phyloP scores from a whole-genome alignment of 1,140 invertebrate species.

The Papilio polytes region DNA sequence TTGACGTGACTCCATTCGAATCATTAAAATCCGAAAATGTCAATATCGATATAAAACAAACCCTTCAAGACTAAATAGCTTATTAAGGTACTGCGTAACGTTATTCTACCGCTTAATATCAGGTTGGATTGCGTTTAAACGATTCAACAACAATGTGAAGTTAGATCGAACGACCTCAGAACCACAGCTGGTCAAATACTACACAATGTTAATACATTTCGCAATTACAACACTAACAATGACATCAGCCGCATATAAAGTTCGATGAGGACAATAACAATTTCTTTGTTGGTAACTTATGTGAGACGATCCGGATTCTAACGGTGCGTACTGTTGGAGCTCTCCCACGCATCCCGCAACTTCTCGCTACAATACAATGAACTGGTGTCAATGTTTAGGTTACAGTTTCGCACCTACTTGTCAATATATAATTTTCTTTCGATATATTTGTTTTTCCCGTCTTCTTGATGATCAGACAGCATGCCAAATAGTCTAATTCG shows the following conservation, averaged over 20 bases:
- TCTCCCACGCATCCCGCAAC: conserved; percentile 54
- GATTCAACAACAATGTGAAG: conserved; percentile 29
- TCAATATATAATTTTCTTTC: conserved; percentile 49
- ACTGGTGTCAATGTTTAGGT: conserved; percentile 56
- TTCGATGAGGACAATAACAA: conserved; percentile 30
- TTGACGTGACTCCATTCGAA: conserved; percentile 21
- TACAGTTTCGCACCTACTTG: conserved; percentile 49
- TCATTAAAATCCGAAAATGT: conserved; percentile 9
- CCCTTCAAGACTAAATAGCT: conserved; percentile 38
- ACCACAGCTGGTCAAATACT: conserved; percentile 73
- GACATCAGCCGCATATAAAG: conserved; percentile 60
- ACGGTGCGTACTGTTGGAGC: conserved; percentile 42
- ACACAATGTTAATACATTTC: conserved; percentile 49
- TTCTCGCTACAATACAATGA: conserved; percentile 47
- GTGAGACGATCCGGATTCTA: conserved; percentile 22
- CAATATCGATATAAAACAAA: not conserved
- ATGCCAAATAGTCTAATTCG: conserved; percentile 64
- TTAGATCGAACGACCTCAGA: conserved; percentile 57
- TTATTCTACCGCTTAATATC: not conserved
- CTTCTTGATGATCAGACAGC: conserved; percentile 47
- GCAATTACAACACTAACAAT: conserved; percentile 67
- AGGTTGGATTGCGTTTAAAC: not conserved
- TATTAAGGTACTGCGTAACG: not conserved
- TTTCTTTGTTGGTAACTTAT: conserved; percentile 22
- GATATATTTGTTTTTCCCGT: conserved; percentile 44